Percentiles rank a stretch among this genome's conserved stretches.
Conservation (phyloP, 1,140 invertebrate species). For the Drosophila tristis region DNA sequence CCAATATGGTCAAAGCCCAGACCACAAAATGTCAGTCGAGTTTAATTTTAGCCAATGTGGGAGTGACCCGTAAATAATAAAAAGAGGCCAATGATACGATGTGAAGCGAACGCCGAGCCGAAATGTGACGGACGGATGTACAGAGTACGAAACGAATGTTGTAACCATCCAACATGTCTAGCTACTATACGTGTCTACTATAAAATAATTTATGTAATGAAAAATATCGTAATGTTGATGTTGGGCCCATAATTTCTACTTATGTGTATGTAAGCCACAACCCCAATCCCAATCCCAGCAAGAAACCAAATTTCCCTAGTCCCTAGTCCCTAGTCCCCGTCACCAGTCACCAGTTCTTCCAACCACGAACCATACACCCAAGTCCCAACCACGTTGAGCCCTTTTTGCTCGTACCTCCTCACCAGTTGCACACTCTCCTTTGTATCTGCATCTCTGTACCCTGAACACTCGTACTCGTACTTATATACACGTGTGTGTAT, state of each 20-base stretch:
- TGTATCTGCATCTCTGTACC: constrained; percentile 24
- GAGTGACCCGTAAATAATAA: constrained; percentile 63
- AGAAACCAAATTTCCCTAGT: constrained; percentile 22
- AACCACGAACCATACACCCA: constrained; percentile 9
- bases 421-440: constrained; percentile 52
- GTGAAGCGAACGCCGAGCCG: constrained; percentile 21
- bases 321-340: constrained; percentile 26
- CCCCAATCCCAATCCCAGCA: constrained; percentile 43
- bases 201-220: constrained; percentile 84
- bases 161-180: constrained; percentile 79
- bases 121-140: constrained; percentile 80
- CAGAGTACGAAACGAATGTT: constrained; percentile 79
- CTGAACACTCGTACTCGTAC: background rate
- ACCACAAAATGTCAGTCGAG: constrained; percentile 46
- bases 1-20: constrained; percentile 35
- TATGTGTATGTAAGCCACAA: constrained; percentile 59
- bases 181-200: constrained; percentile 82
- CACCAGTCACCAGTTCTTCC: constrained; percentile 23
- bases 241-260: constrained; percentile 79
- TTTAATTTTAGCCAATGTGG: constrained; percentile 50
- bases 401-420: constrained; percentile 43
- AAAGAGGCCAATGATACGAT: constrained; percentile 26
- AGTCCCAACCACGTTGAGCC: constrained; percentile 8
- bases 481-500: no score
- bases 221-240: constrained; percentile 84